Evolutionary conservation across 2,113 vertebrate species (phyloP), one percentile per base, ranked within the genome.

Genomic region (Petroica traversi): DNA sequence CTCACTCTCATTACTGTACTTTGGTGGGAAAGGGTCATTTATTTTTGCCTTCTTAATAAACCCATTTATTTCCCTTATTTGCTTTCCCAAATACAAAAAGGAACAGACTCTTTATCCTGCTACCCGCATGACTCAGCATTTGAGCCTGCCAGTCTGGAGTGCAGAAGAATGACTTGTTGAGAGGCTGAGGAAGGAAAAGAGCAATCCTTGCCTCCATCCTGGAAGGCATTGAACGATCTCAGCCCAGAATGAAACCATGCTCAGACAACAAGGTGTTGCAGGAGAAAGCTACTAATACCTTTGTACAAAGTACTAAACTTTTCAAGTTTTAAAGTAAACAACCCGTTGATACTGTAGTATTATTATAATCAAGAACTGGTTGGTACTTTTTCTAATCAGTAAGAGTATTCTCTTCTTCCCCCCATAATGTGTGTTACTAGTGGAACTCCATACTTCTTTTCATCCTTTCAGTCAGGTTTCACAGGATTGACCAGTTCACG

Each of bases 21-120:
- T 73, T 62, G 38, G n/a, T 74, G 33, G 26, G 61, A 81, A 89
- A 87, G 38, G 43, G 51, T 58, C 0, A 51, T 67, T 74, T 78
- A 63, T 90, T 92, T 89, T 90, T 89, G 20, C 20, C 48, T 82
- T 73, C 85, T 75, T 78, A 82, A 58, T 78, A 51, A 78, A 87
- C 29, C 24, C 22, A 8, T 89, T 92, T 33, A 3, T 93, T 87
- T 89, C 86, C 40, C 14, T 77, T 14, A 43, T 76, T 80, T 72
- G 18, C 26, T 88, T 71, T 92, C 57, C 61, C 48, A 89, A 63
- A 67, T 33, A 51, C 8, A 48, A 55, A 85, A 93, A 40, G 52
- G 62, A 93, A 68, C 31, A 68, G 48, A 64, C 14, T 22, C 62
- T 91, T 92, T 80, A 83, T 57, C 67, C 45, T 45, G 19, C 85